Percentiles rank a stretch among this genome's conserved stretches.
These are phyloP conservation scores for Caradrina clavipalpis DNA, from an alignment of 2,888 invertebrate species.

Conservation along the genomic window DNA sequence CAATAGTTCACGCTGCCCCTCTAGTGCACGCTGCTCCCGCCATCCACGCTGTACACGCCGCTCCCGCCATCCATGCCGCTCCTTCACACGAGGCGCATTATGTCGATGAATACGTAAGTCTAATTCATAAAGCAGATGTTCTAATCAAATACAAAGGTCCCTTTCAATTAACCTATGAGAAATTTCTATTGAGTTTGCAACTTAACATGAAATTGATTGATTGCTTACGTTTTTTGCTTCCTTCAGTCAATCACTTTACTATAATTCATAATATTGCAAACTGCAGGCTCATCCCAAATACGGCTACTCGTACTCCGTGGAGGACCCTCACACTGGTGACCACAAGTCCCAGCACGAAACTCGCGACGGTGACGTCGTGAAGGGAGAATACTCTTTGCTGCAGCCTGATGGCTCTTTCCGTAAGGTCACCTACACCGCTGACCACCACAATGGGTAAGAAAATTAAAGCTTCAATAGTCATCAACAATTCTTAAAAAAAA, in stretches of 20 bases:
- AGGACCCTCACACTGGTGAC: conserved; percentile 91
- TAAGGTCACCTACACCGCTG: conserved; percentile 91
- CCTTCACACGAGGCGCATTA: conserved; percentile 82
- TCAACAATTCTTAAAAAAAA: neutral
- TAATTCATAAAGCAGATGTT: conserved; percentile 7
- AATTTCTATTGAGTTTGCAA: conserved; percentile 27
- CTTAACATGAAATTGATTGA: conserved; percentile 46
- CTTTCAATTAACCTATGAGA: conserved; percentile 24
- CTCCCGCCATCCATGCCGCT: conserved; percentile 48
- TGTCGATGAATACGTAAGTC: conserved; percentile 87
- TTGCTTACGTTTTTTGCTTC: conserved; percentile 36
- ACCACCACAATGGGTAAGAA: conserved; percentile 90
- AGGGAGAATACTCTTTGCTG: conserved; percentile 90
- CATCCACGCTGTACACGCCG: conserved; percentile 31
- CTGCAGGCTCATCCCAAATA: conserved; percentile 88
- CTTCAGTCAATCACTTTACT: neutral
- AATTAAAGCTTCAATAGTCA: too few species aligned
- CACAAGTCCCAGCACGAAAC: conserved; percentile 91
- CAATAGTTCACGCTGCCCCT: conserved; percentile 62
- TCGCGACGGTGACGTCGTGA: conserved; percentile 90
- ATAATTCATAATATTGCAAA: conserved; percentile 9
- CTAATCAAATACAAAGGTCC: conserved; percentile 7
- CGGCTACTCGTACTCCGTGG: conserved; percentile 91
- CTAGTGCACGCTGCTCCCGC: conserved; percentile 45
- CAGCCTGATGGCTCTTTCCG: conserved; percentile 91